These are phyloP conservation scores for Naso thynnoides DNA, from an alignment of 2,797 vertebrate genomes.

Conservation along the genomic window DNA sequence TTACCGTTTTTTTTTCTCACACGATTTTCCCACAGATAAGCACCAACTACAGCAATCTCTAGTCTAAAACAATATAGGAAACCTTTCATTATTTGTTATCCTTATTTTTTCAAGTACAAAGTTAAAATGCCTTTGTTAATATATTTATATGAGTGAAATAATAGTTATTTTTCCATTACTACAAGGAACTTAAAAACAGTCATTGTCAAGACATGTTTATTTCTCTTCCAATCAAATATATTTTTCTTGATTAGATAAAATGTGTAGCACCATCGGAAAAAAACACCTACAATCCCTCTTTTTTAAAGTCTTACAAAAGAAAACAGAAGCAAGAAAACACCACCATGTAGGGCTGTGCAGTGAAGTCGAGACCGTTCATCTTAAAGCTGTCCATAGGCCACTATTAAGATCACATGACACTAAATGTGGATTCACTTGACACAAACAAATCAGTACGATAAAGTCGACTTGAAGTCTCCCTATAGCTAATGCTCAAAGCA, in stretches of 20 bases:
- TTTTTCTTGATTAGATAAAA: conserved; percentile 93
- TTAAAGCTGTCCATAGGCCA: conserved; percentile 80
- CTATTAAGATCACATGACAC: conserved; percentile 73
- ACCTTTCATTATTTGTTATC: conserved; percentile 90
- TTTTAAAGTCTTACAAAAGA: conserved; percentile 81
- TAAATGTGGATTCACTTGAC: conserved; percentile 77
- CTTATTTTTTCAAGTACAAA: conserved; percentile 97
- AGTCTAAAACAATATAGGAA: conserved; percentile 98
- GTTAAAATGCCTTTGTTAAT: conserved; percentile 99
- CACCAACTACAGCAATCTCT: conserved; percentile 99
- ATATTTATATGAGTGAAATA: conserved; percentile 97
- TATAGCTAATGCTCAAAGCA: conserved; percentile 78
- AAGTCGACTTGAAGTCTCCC: conserved; percentile 71
- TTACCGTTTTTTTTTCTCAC: conserved; percentile 90
- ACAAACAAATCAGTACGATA: conserved; percentile 66
- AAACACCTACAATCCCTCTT: conserved; percentile 91
- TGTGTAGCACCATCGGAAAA: conserved; percentile 98
- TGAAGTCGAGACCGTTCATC: conserved; percentile 83
- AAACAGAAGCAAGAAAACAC: conserved; percentile 72
- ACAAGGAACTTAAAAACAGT: conserved; percentile 96
- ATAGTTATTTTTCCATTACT: conserved; percentile 90
- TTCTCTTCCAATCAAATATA: conserved; percentile 97
- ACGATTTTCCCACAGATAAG: conserved; percentile 97
- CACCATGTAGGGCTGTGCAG: conserved; percentile 90
- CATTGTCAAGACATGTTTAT: conserved; percentile 95